These are phyloP conservation scores for Neomicropteryx cornuta DNA, from an alignment of 1,140 invertebrate genomes.

Conservation along the genomic window DNA sequence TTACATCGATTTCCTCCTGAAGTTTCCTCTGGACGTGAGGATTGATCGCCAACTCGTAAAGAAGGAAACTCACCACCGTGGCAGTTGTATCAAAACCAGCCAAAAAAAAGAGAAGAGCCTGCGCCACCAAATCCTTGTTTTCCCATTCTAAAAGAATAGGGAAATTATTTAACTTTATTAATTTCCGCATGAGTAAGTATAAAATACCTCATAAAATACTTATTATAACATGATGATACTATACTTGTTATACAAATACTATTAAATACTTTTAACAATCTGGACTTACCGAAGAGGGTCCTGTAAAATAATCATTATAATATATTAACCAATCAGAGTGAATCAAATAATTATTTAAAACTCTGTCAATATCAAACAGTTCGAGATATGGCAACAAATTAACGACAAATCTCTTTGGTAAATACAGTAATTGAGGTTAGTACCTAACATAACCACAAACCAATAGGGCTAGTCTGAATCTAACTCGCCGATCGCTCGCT, in stretches of 20 bases:
- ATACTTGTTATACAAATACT: conserved; percentile 4
- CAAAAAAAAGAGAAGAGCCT: conserved; percentile 47
- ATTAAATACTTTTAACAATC: background rate
- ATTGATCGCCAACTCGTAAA: conserved; percentile 40
- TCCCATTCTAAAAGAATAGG: conserved; percentile 30
- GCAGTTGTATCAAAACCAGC: conserved; percentile 51
- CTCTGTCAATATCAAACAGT: too few species aligned
- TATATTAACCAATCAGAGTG: too few species aligned
- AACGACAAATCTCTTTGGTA: too few species aligned
- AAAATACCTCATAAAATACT: too few species aligned
- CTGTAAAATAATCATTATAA: too few species aligned
- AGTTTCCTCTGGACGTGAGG: conserved; percentile 36
- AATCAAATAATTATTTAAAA: too few species aligned
- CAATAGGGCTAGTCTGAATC: too few species aligned
- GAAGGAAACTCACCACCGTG: conserved; percentile 24
- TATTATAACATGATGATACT: conserved; percentile 6
- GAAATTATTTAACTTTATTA: background rate
- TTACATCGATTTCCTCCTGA: conserved; percentile 23
- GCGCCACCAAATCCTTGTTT: conserved; percentile 50
- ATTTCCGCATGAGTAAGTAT: too few species aligned
- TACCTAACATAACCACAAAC: too few species aligned
- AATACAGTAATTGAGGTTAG: too few species aligned
- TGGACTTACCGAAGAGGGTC: background rate
- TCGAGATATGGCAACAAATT: too few species aligned
- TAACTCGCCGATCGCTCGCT: too few species aligned